Base-by-base conservation (phyloP, 2,797 vertebrate species). In the Cirrhinus mrigala region DNA sequence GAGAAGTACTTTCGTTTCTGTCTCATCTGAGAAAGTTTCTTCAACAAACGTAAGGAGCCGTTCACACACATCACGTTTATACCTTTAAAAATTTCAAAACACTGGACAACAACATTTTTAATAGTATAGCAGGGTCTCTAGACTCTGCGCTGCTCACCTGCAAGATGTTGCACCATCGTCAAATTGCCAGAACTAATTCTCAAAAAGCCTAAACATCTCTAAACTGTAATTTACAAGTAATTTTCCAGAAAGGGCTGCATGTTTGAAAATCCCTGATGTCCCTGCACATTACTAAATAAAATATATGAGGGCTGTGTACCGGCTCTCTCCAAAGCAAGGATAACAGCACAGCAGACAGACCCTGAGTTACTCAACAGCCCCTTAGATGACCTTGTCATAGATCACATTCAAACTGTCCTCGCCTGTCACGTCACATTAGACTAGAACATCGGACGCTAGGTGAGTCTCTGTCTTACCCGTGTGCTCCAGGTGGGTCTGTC, bases 401-500 rank as follows among this genome's bases (percentile, higher is more conserved):
- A 27, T 75, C 37, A 84, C 77, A 73, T 85, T 74, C 56, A 81
- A 74, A 64, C 7, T 16, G 18, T 79, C 76, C 69, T 37, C 0
- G 8, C 29, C 70, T 81, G 58, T 81, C 71, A 74, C 20, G 7
- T 48, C 58, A 56, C 27, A 56, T 54, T 64, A 27, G 54, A 80
- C 54, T 50, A 48, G 48, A 70, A 54, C 9, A 70, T 73, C 29
- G 48, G 52, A 24, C 82, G 22, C n/a, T 52, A 66, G 69, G 24
- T 48, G 33, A 64, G 44, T 60, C 22, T 24, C 60, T 79, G 37
- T 62, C 52, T 78, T 86, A 71, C 71, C 73, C 22, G 71, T 81
- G 79, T 82, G 54, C 73, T 77, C 62, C 54, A 86, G 64, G 54
- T 68, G 15, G 18, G 4, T 71, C 64, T n/a, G 70, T 81, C 76